Conservation (phyloP, 2,888 invertebrate species). For the Parnassius apollo region DNA sequence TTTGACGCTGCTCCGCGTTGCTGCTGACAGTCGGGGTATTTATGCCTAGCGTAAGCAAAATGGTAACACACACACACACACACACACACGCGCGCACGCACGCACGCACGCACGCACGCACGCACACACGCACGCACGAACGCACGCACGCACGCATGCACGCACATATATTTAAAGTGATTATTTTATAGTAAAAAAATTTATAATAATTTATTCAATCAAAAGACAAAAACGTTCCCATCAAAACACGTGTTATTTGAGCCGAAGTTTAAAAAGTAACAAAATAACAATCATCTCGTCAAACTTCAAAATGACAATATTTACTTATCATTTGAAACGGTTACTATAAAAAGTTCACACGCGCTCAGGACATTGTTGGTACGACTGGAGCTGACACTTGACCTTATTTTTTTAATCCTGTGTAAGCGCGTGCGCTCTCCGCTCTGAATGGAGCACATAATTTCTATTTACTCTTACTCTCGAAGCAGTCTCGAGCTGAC, state of each 20-base stretch:
- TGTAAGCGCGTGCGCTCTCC: slow-evolving; percentile 61
- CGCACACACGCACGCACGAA: no score
- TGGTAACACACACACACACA: no score
- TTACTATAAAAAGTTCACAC: slow-evolving; percentile 30
- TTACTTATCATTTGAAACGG: slow-evolving; percentile 29
- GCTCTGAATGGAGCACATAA: slow-evolving; percentile 68
- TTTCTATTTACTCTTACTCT: slow-evolving; percentile 73
- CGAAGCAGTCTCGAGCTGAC: slow-evolving; percentile 60
- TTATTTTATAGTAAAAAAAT: no score
- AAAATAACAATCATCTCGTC: slow-evolving; percentile 3
- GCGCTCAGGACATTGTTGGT: slow-evolving; percentile 27
- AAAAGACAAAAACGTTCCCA: no score
- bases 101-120: no score
- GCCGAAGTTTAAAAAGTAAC: not conserved
- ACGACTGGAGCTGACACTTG: slow-evolving; percentile 31
- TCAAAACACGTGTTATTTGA: not conserved
- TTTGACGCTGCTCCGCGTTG: no score
- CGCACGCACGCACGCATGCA: no score
- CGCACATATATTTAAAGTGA: no score
- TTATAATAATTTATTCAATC: not conserved
- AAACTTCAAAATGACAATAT: slow-evolving; percentile 14
- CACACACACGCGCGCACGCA: no score
- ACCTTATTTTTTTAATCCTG: slow-evolving; percentile 42
- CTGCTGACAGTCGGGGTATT: no score
- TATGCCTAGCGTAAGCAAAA: no score